Conservation (phyloP, 1,140 invertebrate species). For the Drosophila hydei region DNA sequence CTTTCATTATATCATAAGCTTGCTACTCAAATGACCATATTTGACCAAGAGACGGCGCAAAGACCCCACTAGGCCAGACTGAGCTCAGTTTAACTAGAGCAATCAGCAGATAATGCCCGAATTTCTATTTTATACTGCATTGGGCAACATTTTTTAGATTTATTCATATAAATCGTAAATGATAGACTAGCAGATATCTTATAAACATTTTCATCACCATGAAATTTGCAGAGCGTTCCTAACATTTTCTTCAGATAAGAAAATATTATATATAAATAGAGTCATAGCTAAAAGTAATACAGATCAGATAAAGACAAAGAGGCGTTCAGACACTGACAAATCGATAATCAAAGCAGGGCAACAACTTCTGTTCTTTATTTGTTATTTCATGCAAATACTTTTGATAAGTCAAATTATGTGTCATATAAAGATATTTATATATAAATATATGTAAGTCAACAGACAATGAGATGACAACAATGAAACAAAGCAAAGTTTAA, state of each 20-base stretch:
- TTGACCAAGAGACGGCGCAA: neutral
- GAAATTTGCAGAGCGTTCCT: no score
- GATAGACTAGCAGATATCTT: no score
- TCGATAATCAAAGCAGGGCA: constrained; percentile 2
- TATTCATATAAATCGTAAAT: no score
- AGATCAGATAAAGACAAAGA: neutral
- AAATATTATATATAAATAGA: no score
- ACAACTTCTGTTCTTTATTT: neutral
- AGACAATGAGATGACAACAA: constrained; percentile 39
- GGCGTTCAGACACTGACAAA: neutral
- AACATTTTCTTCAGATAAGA: no score
- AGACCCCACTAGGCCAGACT: no score
- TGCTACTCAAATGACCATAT: neutral
- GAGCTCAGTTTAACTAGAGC: no score
- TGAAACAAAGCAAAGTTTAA: constrained; percentile 30
- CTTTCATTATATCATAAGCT: neutral
- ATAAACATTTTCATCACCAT: no score
- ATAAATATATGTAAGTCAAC: constrained; percentile 15
- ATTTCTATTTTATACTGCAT: neutral
- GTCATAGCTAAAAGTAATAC: no score
- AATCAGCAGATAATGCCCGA: no score
- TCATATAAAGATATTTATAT: neutral
- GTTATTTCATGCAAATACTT: neutral
- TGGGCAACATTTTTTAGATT: no score
- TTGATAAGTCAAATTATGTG: neutral